Conservation (phyloP, 2,888 invertebrate species). For the Andrena bucephala region DNA sequence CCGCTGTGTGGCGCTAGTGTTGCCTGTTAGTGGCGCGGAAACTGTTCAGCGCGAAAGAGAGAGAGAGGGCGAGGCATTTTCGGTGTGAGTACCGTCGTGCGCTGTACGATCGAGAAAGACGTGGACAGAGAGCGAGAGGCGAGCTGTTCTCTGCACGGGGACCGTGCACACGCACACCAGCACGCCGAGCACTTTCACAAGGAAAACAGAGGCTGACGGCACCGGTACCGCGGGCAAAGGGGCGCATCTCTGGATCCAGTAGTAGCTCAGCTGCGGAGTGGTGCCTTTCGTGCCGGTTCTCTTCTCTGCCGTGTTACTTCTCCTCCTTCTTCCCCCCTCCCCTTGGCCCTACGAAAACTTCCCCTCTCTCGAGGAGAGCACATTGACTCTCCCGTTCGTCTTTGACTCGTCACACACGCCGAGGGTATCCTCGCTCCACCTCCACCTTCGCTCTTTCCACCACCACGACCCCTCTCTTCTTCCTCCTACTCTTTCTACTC, state of each 20-base stretch:
- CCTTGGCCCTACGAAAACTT: constrained; percentile 43
- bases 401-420: constrained; percentile 60
- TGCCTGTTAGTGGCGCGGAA: constrained; percentile 58
- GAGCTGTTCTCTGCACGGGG: neutral
- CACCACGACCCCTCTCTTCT: constrained; percentile 27
- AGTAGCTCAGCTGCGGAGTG: constrained; percentile 72
- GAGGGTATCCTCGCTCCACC: constrained; percentile 59
- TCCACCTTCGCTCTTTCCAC: constrained; percentile 34
- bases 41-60: neutral
- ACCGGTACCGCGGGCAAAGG: constrained; percentile 58
- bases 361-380: constrained; percentile 47
- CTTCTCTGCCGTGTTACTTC: constrained; percentile 44
- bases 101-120: constrained; percentile 12
- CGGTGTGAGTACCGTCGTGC: neutral
- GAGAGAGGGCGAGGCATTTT: neutral
- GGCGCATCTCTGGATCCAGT: constrained; percentile 72
- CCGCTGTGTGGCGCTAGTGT: constrained; percentile 73
- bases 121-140: constrained; percentile 28
- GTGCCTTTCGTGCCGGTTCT: constrained; percentile 67
- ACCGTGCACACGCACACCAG: constrained; percentile 12
- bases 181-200: constrained; percentile 45
- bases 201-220: constrained; percentile 45
- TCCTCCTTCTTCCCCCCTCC: constrained; percentile 46
- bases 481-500: constrained; percentile 27
- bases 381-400: constrained; percentile 57